Base-by-base conservation (phyloP, 2,888 invertebrate species). In the Rhyacophila evoluta region DNA sequence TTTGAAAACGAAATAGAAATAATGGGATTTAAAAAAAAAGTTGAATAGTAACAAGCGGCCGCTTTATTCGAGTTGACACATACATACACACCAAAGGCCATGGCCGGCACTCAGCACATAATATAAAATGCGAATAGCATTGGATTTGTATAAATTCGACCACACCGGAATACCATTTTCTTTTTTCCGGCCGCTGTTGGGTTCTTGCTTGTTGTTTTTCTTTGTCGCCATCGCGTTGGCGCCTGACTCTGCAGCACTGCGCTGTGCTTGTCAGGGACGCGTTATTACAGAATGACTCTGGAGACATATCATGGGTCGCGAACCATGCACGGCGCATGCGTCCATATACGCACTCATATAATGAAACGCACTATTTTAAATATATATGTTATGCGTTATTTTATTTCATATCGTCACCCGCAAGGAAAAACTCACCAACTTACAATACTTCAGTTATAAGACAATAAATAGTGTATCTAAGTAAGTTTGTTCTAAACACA, bases 221-320 rank as follows among this genome's bases (percentile, higher is more conserved):
- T 67, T 75, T 75, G 75, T 75, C 37, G 75, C 33, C 69, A 55
- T 25, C 19, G 55, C 55, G 69, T 75, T 37, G 68, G 75, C 69
- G 75, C 71, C 38, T 55, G 55, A 55, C 55, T 15, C 55, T 55
- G 19, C 19, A 55, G 55, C 25, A 6, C 29, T 33, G 29, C 29
- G 29, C 19, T 19, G 10, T 55, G 12, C 19, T 55, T 55, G 55
- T 55, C 19, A 25, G 10, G 25, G 55, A 55, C 55, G 55, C 55
- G 55, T 19, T 55, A 55, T 55, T 55, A 19, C 19, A 19, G 25
- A 19, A 19, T 55, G 55, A 25, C 55, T 15, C 10, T 55, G 19
- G 55, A 55, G 19, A 55, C 55, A 19, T 55, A 19, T 12, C 10
- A n/a, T 19, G 39, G 15, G 10, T 12, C 25, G 19, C 25, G 55